Percentiles rank a stretch among this genome's conserved stretches.
phyloP scores from a whole-genome alignment of 1,140 invertebrate genomes.

The Lucilia cuprina region DNA sequence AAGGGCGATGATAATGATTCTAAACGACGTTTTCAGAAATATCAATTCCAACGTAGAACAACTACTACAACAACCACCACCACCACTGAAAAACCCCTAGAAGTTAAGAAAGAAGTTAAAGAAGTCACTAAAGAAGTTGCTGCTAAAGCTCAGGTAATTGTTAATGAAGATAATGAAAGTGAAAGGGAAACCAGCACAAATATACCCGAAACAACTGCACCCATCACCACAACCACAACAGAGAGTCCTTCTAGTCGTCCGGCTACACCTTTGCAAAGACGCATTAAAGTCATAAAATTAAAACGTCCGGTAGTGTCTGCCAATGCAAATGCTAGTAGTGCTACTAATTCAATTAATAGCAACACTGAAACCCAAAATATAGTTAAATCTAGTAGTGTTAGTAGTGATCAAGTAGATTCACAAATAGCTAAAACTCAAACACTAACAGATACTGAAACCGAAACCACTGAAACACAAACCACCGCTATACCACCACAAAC shows the following conservation, averaged over 20 bases:
- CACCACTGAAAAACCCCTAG: background rate
- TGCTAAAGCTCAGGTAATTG: slow-evolving; percentile 37
- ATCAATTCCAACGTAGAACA: slow-evolving; percentile 57
- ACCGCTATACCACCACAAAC: slow-evolving; percentile 26
- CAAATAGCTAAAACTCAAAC: slow-evolving; percentile 19
- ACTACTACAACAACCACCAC: slow-evolving; percentile 38
- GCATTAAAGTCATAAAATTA: slow-evolving; percentile 54
- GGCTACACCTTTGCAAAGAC: slow-evolving; percentile 46
- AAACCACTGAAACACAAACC: slow-evolving; percentile 11
- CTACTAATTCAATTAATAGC: slow-evolving; percentile 39
- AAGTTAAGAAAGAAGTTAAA: slow-evolving; percentile 46
- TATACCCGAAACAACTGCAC: slow-evolving; percentile 31
- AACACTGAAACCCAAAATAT: slow-evolving; percentile 36
- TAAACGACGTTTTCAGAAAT: slow-evolving; percentile 63
- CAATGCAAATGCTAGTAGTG: slow-evolving; percentile 34
- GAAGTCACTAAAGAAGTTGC: slow-evolving; percentile 41
- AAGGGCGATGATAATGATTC: slow-evolving; percentile 46
- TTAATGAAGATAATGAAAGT: slow-evolving; percentile 38
- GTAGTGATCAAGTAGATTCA: slow-evolving; percentile 15
- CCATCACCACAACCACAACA: slow-evolving; percentile 25
- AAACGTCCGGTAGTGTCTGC: slow-evolving; percentile 45
- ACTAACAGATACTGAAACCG: slow-evolving; percentile 8
- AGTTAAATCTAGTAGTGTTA: slow-evolving; percentile 30
- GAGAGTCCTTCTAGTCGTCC: slow-evolving; percentile 34
- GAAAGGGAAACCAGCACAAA: slow-evolving; percentile 32